Evolutionary conservation across 2,888 invertebrate genomes (phyloP), one percentile per base, ranked within the genome.

Genomic region (Holacanthella duospinosa): DNA sequence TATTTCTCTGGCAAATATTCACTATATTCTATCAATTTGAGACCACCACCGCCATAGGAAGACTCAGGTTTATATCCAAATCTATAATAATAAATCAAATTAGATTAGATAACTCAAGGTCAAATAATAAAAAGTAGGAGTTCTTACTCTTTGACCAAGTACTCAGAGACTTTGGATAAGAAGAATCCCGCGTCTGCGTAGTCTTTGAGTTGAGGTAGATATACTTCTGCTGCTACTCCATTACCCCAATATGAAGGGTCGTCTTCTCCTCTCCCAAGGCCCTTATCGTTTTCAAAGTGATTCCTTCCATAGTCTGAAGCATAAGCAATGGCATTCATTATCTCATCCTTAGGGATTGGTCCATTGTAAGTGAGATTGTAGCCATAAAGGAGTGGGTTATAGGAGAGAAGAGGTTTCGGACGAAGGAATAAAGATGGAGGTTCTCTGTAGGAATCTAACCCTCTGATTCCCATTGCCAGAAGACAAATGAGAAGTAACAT

Each of bases 171-270:
- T 27, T 68, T 66, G 19, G 67, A 48, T 9, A 68, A 24, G 57
- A 68, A 65, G 28, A 65, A 69, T 43, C 72, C 72, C 26, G 65
- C 25, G 55, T 67, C 69, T 24, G 64, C 72, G 16, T 61, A 12
- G 2, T 66, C 57, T 28, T 64, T 61, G 19, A 68, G 27, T 43
- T 69, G 62, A 6, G 53, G 57, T 24, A 64, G 12, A 64, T 72
- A 72, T 1, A 48, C 21, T 24, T 65, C 65, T 27, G 65, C 59
- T 2, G 62, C 65, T 1, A 70, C 55, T 24, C 70, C 71, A 63
- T 73, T 73, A 6, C 71, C 71, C 73, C 73, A 73, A 62, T 72
- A 72, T 9, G 71, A 71, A n/a, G 63, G 64, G 59, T 73, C 67
- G 59, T 73, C 68, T 56, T 73, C 72, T 2, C 66, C 68, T 16